Evolutionary conservation across 1,140 invertebrate genomes (phyloP), one percentile per base, ranked within the genome.

Genomic region (Mycetomoellerius zeteki): DNA sequence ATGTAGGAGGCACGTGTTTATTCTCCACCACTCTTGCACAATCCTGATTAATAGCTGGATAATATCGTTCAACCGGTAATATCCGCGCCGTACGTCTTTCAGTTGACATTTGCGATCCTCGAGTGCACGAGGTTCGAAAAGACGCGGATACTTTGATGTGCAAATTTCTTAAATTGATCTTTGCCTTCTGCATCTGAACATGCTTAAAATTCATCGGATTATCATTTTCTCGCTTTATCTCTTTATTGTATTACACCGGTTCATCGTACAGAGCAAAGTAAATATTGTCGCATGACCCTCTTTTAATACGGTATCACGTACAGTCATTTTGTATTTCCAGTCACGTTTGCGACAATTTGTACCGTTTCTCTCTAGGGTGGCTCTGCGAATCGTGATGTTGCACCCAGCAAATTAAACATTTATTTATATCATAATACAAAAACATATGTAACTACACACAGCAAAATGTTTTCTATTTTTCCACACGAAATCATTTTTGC

Each of bases 1-100:
- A 50, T 43, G 52, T 73, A 72, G 50, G 24, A 50, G 54, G 67
- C 80, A 54, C 80, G 54, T 47, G 43, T 65, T 78, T 85, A 33
- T 27, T 8, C 6, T 62, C 3, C 43, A 12, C 2, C 33, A 50
- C 65, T 24, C 78, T 88, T 75, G 87, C 80, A 69, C 92, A 93
- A 93, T 93, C 92, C 90, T 94, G 93, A 94, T 94, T 93, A 94
- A 94, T 94, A 91, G 92, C 75, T 73, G 93, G 91, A 93, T 94
- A 93, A 94, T 94, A 92, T 93, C 92, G 90, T 92, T 91, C 91
- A 93, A 94, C 93, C 92, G 92, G 30, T n/a, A 86, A 89, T 87
- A 90, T 86, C 84, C 73, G 33, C 65, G 73, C 81, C 85, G 86
- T 93, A 78, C 89, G 82, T 93, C 91, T 92, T 91, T 56, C 58